Conservation (phyloP, 2,888 invertebrate species). For the Drosophila recens region DNA sequence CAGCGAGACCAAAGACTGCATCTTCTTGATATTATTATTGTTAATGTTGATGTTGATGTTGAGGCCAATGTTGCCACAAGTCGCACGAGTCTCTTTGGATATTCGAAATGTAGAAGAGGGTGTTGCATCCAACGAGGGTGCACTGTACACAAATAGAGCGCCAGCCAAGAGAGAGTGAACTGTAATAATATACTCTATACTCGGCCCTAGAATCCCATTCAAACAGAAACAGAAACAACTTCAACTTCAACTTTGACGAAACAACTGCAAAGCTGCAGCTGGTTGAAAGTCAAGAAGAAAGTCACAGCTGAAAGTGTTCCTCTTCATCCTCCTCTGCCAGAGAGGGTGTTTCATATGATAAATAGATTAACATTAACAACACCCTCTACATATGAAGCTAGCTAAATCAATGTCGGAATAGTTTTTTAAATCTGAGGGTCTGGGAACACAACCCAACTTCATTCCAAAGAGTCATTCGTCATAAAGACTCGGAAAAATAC, state of each 20-base stretch:
- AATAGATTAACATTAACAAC: conserved; percentile 40
- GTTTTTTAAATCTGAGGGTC: neutral
- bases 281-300: conserved; percentile 29
- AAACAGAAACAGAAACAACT: conserved; percentile 12
- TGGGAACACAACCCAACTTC: neutral
- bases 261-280: conserved; percentile 33
- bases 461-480: neutral
- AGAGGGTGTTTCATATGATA: conserved; percentile 27
- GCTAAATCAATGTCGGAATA: conserved; percentile 24
- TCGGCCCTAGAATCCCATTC: conserved; percentile 6
- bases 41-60: conserved; percentile 27
- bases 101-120: conserved; percentile 31
- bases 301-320: conserved; percentile 35
- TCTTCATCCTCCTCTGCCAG: neutral
- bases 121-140: conserved; percentile 26
- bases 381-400: conserved; percentile 13
- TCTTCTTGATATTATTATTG: conserved; percentile 32
- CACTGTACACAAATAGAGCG: conserved; percentile 48
- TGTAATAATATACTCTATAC: conserved; percentile 40
- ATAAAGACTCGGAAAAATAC: neutral
- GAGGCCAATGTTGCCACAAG: conserved; percentile 53
- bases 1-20: conserved; percentile 6
- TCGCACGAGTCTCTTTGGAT: conserved; percentile 56
- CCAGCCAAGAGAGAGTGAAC: conserved; percentile 19
- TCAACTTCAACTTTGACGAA: conserved; percentile 10